These are phyloP conservation scores for Dolichallabes microphthalmus DNA, from an alignment of 2,113 vertebrate genomes.

Conservation along the genomic window DNA sequence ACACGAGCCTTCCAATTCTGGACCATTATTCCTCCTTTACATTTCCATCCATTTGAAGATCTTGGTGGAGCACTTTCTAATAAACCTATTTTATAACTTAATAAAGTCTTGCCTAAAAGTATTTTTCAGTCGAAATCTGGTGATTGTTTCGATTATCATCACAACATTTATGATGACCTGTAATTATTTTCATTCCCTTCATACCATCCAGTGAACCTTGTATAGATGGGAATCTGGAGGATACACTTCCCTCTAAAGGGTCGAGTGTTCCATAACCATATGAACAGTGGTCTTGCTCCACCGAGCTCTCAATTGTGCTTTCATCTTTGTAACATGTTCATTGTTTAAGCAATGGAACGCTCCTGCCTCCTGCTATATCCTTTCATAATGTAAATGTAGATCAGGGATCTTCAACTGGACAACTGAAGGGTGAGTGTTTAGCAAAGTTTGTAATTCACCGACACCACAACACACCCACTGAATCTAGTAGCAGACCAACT, in stretches of 20 bases:
- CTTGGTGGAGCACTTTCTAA: neutral
- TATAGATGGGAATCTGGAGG: neutral
- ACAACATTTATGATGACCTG: neutral
- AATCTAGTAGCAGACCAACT: too few species aligned
- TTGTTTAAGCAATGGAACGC: neutral
- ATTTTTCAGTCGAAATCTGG: neutral
- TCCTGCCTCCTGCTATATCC: neutral
- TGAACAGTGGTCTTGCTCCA: neutral
- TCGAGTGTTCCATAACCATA: neutral
- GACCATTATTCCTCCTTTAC: neutral
- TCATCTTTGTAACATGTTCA: neutral
- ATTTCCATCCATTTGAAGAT: conserved; percentile 1
- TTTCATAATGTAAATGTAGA: too few species aligned
- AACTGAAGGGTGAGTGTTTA: too few species aligned
- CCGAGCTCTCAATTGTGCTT: neutral
- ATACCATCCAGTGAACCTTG: neutral
- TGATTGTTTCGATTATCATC: neutral
- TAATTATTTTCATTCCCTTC: neutral
- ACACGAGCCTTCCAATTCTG: neutral
- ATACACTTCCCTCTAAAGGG: neutral
- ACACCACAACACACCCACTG: too few species aligned
- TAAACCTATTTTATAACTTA: too few species aligned
- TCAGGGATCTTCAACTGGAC: too few species aligned
- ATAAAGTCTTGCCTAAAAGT: neutral
- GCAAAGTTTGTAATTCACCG: too few species aligned